Base-by-base conservation (phyloP, 1,140 invertebrate genomes). In the Branchinecta lindahli region DNA sequence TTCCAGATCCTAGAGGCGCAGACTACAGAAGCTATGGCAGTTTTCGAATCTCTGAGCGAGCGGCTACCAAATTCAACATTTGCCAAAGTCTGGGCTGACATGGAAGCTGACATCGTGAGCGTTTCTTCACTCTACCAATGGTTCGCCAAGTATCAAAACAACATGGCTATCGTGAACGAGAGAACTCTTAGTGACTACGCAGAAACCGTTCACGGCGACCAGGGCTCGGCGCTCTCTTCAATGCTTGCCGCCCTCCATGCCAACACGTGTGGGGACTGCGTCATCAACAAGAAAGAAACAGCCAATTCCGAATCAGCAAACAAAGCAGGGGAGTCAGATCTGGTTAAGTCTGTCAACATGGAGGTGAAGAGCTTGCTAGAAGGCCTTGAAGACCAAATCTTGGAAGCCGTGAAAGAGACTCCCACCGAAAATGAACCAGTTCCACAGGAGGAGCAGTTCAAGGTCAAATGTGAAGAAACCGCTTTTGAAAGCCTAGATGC, bases 321-420 rank as follows among this genome's bases (percentile, higher is more conserved):
- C 12, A 6, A 61, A 20, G 18, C 18, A 61, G 52, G 52, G 52
- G 52, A 61, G 52, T 15, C 12, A 12, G 12, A 12, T 12, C 52
- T 20, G 12, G 12, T 61, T 20, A 20, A 61, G 18, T 61, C 52
- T 12, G 12, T 61, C 18, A 20, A 61, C 52, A 20, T 15, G 18
- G 52, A 61, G 52, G 52, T 61, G 18, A 61, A 61, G 18, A 61
- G 18, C 12, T 61, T 61, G 52, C 52, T 61, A 61, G 52, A 12
- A 20, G 52, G 52, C 12, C 52, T 61, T 12, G 52, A 61, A 61
- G 52, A 61, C 67, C 8, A 46, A 12, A 74, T 79, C 77, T 73
- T 79, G 80, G 71, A 81, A 81, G 75, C 82, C 78, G 65, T 15
- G 18, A 61, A 61, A 61, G 2, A 61, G 52, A 61, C 18, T 3